These are phyloP conservation scores for Portevinia maculata DNA, from an alignment of 2,888 invertebrate genomes.

Conservation along the genomic window DNA sequence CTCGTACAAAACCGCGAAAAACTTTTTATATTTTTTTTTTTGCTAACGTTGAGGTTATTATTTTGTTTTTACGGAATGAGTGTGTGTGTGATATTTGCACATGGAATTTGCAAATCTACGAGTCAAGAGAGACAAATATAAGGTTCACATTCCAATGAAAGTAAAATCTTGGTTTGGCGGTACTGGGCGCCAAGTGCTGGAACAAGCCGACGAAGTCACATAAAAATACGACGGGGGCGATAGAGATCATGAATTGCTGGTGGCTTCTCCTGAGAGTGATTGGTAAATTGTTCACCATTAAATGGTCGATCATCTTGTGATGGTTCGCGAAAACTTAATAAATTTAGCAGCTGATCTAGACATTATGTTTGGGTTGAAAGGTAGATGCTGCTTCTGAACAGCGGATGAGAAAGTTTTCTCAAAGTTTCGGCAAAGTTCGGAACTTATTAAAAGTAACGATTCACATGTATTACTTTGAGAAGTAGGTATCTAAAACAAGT, in stretches of 20 bases:
- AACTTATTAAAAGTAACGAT: no score
- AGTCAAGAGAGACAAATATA: not conserved
- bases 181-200: conserved; percentile 3
- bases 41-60: conserved; percentile 6
- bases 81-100: conserved; percentile 22
- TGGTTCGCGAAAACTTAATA: conserved; percentile 3
- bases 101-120: conserved; percentile 8
- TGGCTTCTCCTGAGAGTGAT: conserved; percentile 26
- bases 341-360: conserved; percentile 6
- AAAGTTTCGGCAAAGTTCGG: not conserved
- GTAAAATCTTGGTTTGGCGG: conserved; percentile 33
- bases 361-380: not conserved
- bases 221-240: not conserved
- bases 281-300: conserved; percentile 3
- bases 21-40: conserved; percentile 48
- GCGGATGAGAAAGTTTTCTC: not conserved
- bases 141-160: conserved; percentile 43
- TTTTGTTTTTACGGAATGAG: not conserved
- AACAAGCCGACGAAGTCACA: not conserved
- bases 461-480: no score
- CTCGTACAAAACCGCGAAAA: conserved; percentile 59
- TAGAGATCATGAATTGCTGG: not conserved
- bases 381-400: not conserved
- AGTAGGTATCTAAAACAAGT: no score
- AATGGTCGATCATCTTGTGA: conserved; percentile 15